Percentiles rank a stretch among this genome's conserved stretches.
Conservation (phyloP, 1,140 invertebrate species). For the Mactra quadrangularis region DNA sequence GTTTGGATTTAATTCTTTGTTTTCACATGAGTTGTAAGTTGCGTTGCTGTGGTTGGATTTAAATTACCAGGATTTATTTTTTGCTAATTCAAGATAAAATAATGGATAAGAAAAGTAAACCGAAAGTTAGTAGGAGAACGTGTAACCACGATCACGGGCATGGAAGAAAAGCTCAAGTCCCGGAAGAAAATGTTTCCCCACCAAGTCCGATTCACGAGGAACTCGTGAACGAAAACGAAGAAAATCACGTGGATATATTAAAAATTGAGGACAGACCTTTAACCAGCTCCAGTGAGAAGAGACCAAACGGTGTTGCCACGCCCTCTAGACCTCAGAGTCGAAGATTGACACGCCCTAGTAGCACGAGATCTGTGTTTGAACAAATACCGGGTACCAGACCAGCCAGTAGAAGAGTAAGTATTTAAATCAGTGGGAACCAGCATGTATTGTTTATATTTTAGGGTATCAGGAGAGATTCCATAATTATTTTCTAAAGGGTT, state of each 20-base stretch:
- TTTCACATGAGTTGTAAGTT: too few species aligned
- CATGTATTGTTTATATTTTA: too few species aligned
- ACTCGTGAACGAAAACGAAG: neutral
- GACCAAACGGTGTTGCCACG: neutral
- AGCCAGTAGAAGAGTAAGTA: constrained; percentile 53
- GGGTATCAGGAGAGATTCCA: too few species aligned
- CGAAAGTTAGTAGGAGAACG: constrained; percentile 9
- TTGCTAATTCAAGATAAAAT: neutral
- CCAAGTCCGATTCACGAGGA: constrained; percentile 39
- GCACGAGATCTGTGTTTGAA: constrained; percentile 48
- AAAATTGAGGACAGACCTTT: constrained; percentile 24
- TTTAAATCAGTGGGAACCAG: neutral
- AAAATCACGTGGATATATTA: constrained; percentile 6
- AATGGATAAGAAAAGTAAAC: neutral
- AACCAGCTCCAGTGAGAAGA: constrained; percentile 17
- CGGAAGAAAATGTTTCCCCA: constrained; percentile 2
- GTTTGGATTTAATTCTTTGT: too few species aligned
- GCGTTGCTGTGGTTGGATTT: too few species aligned
- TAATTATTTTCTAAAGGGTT: too few species aligned
- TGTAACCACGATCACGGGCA: constrained; percentile 54
- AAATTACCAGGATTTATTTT: too few species aligned
- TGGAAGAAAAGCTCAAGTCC: constrained; percentile 23
- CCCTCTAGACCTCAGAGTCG: constrained; percentile 29
- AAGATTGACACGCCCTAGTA: constrained; percentile 19
- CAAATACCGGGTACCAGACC: constrained; percentile 57